Evolutionary conservation across 2,888 invertebrate genomes (phyloP), one percentile per base, ranked within the genome.

Genomic region (Athetis lepigone): DNA sequence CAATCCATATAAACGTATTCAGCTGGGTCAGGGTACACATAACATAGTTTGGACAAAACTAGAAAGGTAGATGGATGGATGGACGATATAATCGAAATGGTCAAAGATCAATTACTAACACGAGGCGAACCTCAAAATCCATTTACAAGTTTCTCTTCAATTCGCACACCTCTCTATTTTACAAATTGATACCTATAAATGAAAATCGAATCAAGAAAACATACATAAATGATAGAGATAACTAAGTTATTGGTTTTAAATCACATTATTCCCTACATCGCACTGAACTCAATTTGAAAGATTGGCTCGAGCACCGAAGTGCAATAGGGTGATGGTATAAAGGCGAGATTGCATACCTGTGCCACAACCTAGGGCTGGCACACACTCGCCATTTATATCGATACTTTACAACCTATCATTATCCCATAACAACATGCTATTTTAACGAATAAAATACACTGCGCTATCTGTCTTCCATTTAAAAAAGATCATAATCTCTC

Each of bases 281-380:
- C 45, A 66, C 64, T 72, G 78, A 79, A 82, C 80, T 87, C 81
- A 77, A 79, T 83, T 86, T 84, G 82, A 85, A 85, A 85, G 84
- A 87, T 88, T 86, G 81, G 84, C 81, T 80, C 75, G 81, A 84
- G 86, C 84, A 85, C 87, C 83, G 82, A 85, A 86, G 86, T 89
- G 88, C 88, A 90, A 89, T 89, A 88, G 89, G 88, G 86, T 86
- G 87, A 88, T 89, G 86, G 88, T 84, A 90, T 88, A 88, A 88
- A 86, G 85, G 85, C 87, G 85, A 89, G 91, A 90, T 90, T 91
- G 88, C 91, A 90, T 93, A 91, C 92, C 92, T 93, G 93, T 85
- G 85, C 69, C 71, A 76, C 63, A 46, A 56, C 59, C 62, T 82
- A 92, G 93, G 86, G 92, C 66, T 89, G 92, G 60, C 67, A 60